Percentiles rank a stretch among this genome's conserved stretches.
Conservation (phyloP, 2,797 vertebrate genomes). For the Allobates femoralis region DNA sequence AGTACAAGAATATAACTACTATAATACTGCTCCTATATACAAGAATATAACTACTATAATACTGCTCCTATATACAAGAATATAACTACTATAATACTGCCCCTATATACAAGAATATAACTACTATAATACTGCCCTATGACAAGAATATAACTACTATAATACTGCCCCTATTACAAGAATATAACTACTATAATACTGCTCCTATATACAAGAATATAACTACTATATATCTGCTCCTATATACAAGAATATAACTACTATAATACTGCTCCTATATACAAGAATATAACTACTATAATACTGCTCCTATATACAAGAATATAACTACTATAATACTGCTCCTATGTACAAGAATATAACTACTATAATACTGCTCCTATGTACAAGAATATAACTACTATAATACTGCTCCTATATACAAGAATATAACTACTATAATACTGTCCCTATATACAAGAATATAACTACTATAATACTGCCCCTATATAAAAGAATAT, state of each 20-base stretch:
- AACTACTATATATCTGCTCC: conserved; percentile 2
- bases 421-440: conserved; percentile 10
- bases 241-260: background rate
- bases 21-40: background rate
- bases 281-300: conserved; percentile 27
- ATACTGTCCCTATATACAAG: background rate
- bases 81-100: conserved; percentile 22
- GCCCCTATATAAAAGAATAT: background rate
- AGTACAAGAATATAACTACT: conserved; percentile 23
- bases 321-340: conserved; percentile 10
- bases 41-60: conserved; percentile 26
- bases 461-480: conserved; percentile 13
- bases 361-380: conserved; percentile 2
- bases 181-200: conserved; percentile 31
- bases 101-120: conserved; percentile 4
- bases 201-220: background rate
- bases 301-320: background rate
- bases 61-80: conserved; percentile 17
- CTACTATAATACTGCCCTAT: conserved; percentile 9
- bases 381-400: background rate
- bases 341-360: background rate
- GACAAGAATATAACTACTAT: background rate
- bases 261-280: conserved; percentile 2
- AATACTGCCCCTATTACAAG: conserved; percentile 4
- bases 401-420: background rate